Conservation (phyloP, 2,113 vertebrate species). For the Chauna torquata region DNA sequence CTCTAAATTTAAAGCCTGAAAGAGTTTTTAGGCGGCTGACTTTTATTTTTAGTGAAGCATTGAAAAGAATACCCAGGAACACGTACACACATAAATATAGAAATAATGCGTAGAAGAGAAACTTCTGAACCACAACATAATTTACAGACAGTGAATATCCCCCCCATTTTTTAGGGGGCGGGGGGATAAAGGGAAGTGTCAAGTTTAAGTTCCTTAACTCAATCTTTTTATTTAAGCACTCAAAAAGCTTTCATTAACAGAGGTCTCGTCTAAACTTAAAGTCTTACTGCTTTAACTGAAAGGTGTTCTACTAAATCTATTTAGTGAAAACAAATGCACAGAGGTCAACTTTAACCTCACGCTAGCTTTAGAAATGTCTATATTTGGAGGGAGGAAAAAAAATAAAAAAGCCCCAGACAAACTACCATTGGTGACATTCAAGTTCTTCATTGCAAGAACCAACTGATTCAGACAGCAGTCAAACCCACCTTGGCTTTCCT, state of each 20-base stretch:
- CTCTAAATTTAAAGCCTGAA: not conserved
- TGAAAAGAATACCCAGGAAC: not conserved
- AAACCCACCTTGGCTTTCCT: not conserved
- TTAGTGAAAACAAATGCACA: not conserved
- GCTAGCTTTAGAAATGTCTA: not conserved
- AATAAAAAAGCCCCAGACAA: not conserved
- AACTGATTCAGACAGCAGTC: not conserved
- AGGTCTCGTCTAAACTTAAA: not conserved
- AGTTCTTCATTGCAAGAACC: not conserved
- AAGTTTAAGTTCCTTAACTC: not conserved
- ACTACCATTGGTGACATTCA: not conserved
- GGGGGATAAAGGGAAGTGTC: not conserved
- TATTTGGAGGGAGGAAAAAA: accelerated
- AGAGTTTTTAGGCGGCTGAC: not conserved
- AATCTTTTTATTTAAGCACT: not conserved
- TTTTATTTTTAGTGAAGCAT: not conserved
- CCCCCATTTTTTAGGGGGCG: not conserved
- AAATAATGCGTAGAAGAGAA: slow-evolving; percentile 3
- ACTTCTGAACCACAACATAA: not conserved
- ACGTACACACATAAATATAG: not conserved
- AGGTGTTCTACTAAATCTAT: not conserved
- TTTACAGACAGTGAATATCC: too few species aligned
- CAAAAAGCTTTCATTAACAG: not conserved
- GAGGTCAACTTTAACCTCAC: not conserved
- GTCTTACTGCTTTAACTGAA: not conserved